phyloP scores from a whole-genome alignment of 2,888 invertebrate genomes.

The Polyommatus iphigenia region DNA sequence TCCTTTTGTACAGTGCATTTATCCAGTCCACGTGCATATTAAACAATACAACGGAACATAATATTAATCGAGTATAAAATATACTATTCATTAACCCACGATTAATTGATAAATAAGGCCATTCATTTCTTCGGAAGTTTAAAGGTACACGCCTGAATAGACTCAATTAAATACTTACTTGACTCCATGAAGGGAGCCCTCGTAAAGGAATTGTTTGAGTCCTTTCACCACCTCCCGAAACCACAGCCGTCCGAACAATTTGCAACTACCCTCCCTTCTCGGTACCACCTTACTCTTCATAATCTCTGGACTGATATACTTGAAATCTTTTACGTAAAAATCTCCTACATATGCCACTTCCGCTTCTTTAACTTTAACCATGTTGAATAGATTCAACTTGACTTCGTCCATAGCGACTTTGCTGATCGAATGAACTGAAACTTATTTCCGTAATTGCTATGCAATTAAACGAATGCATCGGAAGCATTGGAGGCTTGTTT shows the following conservation, averaged over 20 bases:
- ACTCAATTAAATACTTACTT: conserved; percentile 59
- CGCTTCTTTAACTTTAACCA: conserved; percentile 34
- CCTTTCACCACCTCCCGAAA: conserved; percentile 59
- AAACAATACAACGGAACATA: neutral
- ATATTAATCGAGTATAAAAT: neutral
- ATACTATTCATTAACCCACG: neutral
- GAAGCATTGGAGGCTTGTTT: conserved; percentile 13
- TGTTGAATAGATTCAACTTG: conserved; percentile 10
- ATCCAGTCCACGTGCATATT: no score
- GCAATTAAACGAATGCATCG: conserved; percentile 12
- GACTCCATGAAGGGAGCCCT: conserved; percentile 71
- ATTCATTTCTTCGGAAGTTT: neutral
- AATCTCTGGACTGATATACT: conserved; percentile 60
- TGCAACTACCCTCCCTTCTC: conserved; percentile 42
- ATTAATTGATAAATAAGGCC: conserved; percentile 15
- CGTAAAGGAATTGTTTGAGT: conserved; percentile 67
- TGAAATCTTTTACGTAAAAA: conserved; percentile 65
- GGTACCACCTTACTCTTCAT: conserved; percentile 42
- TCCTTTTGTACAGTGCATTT: no score
- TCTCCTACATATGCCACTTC: conserved; percentile 56
- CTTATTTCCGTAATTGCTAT: conserved; percentile 20
- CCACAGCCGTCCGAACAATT: conserved; percentile 56
- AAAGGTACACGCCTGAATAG: neutral
- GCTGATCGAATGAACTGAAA: neutral
- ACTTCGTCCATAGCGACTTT: conserved; percentile 16